These are phyloP conservation scores for Acanthococcus lagerstroemiae DNA, from an alignment of 2,888 invertebrate genomes.

Conservation along the genomic window DNA sequence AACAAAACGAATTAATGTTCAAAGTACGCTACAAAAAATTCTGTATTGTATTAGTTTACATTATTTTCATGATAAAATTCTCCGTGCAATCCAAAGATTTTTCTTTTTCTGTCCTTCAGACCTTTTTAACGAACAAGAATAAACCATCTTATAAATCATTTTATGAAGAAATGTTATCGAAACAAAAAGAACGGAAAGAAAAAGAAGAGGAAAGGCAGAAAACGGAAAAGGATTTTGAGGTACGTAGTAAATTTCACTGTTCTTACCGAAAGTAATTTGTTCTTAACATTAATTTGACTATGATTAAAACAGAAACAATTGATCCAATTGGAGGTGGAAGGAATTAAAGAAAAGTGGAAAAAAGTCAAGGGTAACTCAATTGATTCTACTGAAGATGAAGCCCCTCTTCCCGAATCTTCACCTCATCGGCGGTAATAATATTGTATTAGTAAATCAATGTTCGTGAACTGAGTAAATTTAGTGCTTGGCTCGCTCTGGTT, in stretches of 20 bases:
- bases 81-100: neutral
- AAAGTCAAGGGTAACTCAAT: conserved; percentile 1
- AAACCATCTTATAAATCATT: conserved; percentile 71
- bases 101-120: conserved; percentile 45
- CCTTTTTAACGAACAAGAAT: conserved; percentile 69
- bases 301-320: conserved; percentile 33
- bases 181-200: conserved; percentile 56
- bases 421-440: neutral
- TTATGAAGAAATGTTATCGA: conserved; percentile 80
- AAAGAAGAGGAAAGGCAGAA: conserved; percentile 52
- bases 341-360: conserved; percentile 32
- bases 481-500: too few relatives aligned
- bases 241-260: conserved; percentile 42
- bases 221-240: conserved; percentile 56
- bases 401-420: neutral
- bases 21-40: too few relatives aligned
- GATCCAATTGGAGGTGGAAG: conserved; percentile 31
- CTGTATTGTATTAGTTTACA: too few relatives aligned
- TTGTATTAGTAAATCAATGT: too few relatives aligned
- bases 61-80: too few relatives aligned
- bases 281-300: too few relatives aligned
- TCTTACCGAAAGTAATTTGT: neutral
- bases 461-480: too few relatives aligned
- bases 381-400: neutral
- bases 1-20: too few relatives aligned